Percentiles rank a stretch among this genome's conserved stretches.
These are phyloP conservation scores for Melieria omissa DNA, from an alignment of 2,888 invertebrate species.

Conservation along the genomic window DNA sequence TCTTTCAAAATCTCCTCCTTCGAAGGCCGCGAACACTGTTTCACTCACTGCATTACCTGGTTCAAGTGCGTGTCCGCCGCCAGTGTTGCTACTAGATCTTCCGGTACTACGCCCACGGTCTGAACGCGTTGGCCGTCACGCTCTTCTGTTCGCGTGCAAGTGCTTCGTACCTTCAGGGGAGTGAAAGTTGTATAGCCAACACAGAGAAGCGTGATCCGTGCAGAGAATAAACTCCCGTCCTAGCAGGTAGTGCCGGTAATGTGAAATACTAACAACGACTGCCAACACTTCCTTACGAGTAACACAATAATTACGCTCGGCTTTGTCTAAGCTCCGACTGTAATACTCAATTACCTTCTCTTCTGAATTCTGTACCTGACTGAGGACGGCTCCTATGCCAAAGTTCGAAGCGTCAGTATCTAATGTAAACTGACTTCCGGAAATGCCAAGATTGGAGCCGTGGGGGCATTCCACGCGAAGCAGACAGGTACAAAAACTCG, in stretches of 20 bases:
- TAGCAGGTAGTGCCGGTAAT: constrained; percentile 54
- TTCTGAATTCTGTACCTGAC: not conserved
- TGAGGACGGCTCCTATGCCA: constrained; percentile 26
- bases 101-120: too few relatives aligned
- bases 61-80: too few relatives aligned
- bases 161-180: constrained; percentile 56
- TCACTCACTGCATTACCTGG: too few relatives aligned
- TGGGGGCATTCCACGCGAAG: not conserved
- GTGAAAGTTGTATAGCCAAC: constrained; percentile 55
- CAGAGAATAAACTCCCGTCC: constrained; percentile 50
- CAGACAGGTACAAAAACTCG: too few relatives aligned
- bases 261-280: constrained; percentile 41
- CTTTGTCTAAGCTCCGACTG: constrained; percentile 5
- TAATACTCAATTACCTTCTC: constrained; percentile 7
- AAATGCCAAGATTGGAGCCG: constrained; percentile 9
- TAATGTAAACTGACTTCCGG: constrained; percentile 17
- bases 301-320: constrained; percentile 8
- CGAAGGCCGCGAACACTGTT: too few relatives aligned
- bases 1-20: too few relatives aligned
- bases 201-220: constrained; percentile 55
- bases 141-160: too few relatives aligned
- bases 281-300: too few relatives aligned
- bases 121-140: too few relatives aligned
- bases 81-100: too few relatives aligned
- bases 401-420: constrained; percentile 30